phyloP scores from a whole-genome alignment of 2,113 vertebrate genomes.

The Microcebus jonahi region DNA sequence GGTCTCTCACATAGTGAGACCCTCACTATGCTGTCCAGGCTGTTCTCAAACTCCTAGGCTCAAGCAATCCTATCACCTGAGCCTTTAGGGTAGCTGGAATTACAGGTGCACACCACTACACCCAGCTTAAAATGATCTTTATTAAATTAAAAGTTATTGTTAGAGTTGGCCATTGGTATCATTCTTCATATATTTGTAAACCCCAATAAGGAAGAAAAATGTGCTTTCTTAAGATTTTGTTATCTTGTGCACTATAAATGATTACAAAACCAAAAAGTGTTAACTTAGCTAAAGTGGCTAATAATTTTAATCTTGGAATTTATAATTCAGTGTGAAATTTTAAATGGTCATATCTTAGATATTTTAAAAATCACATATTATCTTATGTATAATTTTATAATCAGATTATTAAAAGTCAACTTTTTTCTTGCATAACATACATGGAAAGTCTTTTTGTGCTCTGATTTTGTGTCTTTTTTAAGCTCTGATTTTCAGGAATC shows the following conservation, averaged over 20 bases:
- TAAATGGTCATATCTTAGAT: neutral
- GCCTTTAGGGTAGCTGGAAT: too few species aligned
- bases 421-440: conserved; percentile 32
- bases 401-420: neutral
- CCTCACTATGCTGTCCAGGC: too few species aligned
- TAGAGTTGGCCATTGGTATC: neutral
- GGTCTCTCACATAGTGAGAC: too few species aligned
- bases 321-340: conserved; percentile 46
- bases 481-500: conserved; percentile 22
- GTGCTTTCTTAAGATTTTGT: conserved; percentile 6
- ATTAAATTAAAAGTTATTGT: conserved; percentile 8
- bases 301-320: conserved; percentile 40
- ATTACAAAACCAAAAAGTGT: conserved; percentile 9
- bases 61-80: too few species aligned
- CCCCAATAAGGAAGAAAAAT: neutral
- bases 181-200: conserved; percentile 19
- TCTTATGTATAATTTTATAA: neutral
- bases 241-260: neutral
- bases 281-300: neutral
- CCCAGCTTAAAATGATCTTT: neutral
- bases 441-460: neutral
- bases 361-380: too few species aligned
- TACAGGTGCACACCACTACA: too few species aligned
- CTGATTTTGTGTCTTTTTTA: neutral
- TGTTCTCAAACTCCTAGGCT: too few species aligned